Evolutionary conservation across 2,797 vertebrate species (phyloP).

Genomic region (Chromobotia macracanthus): DNA sequence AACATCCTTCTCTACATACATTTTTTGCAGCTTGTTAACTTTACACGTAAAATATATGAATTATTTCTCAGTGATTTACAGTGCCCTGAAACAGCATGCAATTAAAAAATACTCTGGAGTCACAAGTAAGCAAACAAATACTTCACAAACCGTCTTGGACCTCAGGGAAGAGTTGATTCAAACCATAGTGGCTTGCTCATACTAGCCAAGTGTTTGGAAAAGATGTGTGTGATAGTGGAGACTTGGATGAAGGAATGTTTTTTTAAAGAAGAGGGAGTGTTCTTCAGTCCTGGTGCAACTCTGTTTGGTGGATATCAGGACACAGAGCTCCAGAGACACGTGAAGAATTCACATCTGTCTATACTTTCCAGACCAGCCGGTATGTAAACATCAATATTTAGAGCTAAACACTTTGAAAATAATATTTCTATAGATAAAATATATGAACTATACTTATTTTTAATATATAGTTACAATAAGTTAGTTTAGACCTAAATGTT

Average conservation of each 20-base stretch:
- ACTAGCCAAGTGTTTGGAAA: conserved; percentile 41
- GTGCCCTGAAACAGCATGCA: neutral
- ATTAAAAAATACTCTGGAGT: no score
- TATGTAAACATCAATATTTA: conserved; percentile 30
- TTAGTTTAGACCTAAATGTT: neutral
- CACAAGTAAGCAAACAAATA: neutral
- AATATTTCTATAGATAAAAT: neutral
- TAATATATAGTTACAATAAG: neutral
- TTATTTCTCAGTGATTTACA: neutral
- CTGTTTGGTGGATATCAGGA: conserved; percentile 21
- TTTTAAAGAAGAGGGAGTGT: conserved; percentile 46
- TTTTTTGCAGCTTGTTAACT: no score
- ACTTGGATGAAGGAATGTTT: conserved; percentile 20
- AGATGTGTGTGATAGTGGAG: conserved; percentile 25
- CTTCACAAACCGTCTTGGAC: conserved; percentile 28
- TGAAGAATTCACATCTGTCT: conserved; percentile 22
- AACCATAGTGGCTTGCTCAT: conserved; percentile 43
- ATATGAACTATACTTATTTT: neutral
- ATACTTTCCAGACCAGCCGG: conserved; percentile 36
- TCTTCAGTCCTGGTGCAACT: conserved; percentile 27
- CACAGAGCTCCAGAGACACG: conserved; percentile 30
- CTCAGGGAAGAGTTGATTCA: conserved; percentile 40
- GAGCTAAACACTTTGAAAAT: neutral
- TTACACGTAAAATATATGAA: no score
- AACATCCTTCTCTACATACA: neutral